A percentile compares a stretch with the other conserved stretches of the same genome.
Conservation (phyloP, 2,113 vertebrate genomes). For the Nothocercus nigrocapillus region DNA sequence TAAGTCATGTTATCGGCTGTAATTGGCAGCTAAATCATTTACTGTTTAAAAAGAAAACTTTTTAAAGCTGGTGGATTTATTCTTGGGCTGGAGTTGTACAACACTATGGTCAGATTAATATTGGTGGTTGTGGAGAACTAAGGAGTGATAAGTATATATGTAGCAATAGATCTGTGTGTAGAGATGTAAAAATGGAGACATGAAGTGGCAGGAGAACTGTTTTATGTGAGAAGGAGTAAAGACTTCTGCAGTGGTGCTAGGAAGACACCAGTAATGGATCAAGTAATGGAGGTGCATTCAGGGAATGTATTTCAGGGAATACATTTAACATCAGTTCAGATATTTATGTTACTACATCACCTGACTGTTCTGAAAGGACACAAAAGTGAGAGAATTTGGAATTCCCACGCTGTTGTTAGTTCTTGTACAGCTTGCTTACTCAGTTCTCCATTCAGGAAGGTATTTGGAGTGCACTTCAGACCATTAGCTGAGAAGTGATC, state of each 20-base stretch:
- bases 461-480: not conserved
- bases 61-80: not conserved
- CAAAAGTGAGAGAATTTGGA: not conserved
- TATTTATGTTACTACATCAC: accelerated
- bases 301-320: no score
- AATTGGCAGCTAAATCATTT: not conserved
- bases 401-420: not conserved
- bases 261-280: not conserved
- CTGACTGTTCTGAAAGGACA: not conserved
- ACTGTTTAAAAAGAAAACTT: not conserved
- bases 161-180: not conserved
- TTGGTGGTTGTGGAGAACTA: not conserved
- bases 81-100: not conserved
- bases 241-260: not conserved
- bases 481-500: accelerated
- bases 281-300: accelerated
- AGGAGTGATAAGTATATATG: not conserved
- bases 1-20: not conserved
- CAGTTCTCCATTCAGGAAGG: not conserved
- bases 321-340: not conserved
- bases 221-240: not conserved
- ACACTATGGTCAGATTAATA: not conserved
- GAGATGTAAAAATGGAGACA: not conserved
- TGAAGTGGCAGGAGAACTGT: not conserved
- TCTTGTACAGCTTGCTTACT: accelerated